A percentile compares a stretch with the other conserved stretches of the same genome.
phyloP scores from a whole-genome alignment of 2,797 vertebrate genomes.

The Peromyscus eremicus region DNA sequence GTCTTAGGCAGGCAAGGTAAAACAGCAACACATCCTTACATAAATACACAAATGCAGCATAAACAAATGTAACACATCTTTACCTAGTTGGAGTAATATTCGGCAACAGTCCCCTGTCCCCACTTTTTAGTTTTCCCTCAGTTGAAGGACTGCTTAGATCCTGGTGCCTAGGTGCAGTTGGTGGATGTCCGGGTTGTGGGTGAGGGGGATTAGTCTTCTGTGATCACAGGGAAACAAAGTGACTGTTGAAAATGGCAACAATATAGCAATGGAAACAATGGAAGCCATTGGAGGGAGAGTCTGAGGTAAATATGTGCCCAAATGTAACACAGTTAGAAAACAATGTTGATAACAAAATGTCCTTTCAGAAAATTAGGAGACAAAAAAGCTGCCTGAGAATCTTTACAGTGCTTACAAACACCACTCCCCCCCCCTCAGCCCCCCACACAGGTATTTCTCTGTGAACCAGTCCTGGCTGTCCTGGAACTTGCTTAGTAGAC shows the following conservation, averaged over 20 bases:
- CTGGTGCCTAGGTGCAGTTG: neutral
- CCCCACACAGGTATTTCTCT: neutral
- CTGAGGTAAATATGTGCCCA: neutral
- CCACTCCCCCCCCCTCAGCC: neutral
- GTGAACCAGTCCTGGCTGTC: neutral
- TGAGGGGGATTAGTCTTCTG: neutral
- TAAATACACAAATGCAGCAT: neutral
- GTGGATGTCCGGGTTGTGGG: neutral
- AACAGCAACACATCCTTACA: neutral
- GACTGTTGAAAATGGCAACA: conserved; percentile 48
- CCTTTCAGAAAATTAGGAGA: neutral
- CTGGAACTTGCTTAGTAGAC: neutral
- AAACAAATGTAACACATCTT: neutral
- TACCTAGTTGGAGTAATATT: neutral
- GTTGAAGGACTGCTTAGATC: neutral
- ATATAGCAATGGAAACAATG: conserved; percentile 51
- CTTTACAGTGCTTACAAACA: conserved; percentile 8
- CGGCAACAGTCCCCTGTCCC: neutral
- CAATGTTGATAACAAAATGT: conserved; percentile 21
- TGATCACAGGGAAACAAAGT: conserved; percentile 53
- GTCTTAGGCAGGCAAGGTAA: neutral
- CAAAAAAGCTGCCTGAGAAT: neutral
- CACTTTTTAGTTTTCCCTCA: neutral
- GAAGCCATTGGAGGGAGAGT: neutral
- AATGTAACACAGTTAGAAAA: neutral